Percentiles rank a stretch among this genome's conserved stretches.
phyloP scores from a whole-genome alignment of 2,113 vertebrate species.

The Oreocharis arfaki region DNA sequence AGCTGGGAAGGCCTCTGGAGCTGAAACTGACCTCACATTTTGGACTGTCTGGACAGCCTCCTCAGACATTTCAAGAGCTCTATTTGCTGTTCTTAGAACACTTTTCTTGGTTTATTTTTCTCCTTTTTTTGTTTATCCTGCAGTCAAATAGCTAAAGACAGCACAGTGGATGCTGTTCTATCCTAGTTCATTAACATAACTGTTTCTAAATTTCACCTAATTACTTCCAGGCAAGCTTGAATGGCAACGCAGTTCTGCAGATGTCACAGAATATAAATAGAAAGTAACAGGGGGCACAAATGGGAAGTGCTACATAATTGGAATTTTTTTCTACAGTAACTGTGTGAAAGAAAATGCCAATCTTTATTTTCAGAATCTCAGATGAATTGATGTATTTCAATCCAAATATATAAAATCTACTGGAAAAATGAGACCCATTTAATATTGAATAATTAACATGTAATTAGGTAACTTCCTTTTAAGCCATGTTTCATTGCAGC shows the following conservation, averaged over 20 bases:
- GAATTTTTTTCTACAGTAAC: background rate
- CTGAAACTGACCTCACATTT: background rate
- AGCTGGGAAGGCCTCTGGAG: background rate
- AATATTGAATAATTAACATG: background rate
- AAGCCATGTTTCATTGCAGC: background rate
- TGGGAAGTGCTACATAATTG: background rate
- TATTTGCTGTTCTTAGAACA: background rate
- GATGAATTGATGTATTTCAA: background rate
- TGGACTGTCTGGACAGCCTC: background rate
- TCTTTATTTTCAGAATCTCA: background rate
- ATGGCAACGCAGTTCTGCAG: constrained; percentile 1
- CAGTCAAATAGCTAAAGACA: constrained; percentile 2
- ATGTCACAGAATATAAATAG: constrained; percentile 31
- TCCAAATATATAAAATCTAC: background rate
- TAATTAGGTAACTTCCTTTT: background rate
- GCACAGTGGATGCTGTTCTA: background rate
- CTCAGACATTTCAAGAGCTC: background rate
- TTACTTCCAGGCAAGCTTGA: constrained; percentile 43
- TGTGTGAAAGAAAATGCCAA: background rate
- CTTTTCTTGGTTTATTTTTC: background rate
- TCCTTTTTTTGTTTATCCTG: background rate
- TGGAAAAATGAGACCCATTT: background rate
- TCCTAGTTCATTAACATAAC: constrained; percentile 8
- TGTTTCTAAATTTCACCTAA: constrained; percentile 51
- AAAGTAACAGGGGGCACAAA: constrained; percentile 1